Conservation (phyloP, 1,140 invertebrate species). For the Apis florea region DNA sequence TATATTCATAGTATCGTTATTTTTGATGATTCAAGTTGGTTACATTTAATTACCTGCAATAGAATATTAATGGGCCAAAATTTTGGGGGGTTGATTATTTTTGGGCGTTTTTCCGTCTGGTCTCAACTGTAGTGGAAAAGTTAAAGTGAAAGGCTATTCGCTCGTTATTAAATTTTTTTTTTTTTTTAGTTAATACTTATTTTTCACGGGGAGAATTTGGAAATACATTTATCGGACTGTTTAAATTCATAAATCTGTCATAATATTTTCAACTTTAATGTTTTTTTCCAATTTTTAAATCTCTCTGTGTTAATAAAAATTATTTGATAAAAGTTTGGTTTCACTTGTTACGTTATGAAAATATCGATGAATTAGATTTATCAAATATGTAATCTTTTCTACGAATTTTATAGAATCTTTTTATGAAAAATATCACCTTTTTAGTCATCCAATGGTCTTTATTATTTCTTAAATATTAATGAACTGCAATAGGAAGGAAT, state of each 20-base stretch:
- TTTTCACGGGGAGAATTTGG: neutral
- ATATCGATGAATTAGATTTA: neutral
- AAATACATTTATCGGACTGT: neutral
- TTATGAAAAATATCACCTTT: no score
- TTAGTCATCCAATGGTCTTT: no score
- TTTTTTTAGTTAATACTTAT: neutral
- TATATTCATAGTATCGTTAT: neutral
- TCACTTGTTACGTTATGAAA: neutral
- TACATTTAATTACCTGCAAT: neutral
- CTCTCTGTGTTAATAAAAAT: neutral
- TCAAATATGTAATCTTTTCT: no score
- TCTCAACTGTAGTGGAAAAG: neutral
- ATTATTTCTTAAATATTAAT: neutral
- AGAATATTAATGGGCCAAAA: neutral
- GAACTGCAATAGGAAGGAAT: neutral
- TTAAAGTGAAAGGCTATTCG: neutral
- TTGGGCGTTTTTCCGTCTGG: no score
- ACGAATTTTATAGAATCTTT: no score
- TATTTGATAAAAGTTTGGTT: neutral
- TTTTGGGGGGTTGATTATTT: neutral
- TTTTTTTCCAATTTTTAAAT: neutral
- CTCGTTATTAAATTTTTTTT: no score
- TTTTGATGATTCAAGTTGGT: neutral
- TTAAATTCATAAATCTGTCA: neutral
- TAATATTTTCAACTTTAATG: neutral